phyloP scores from a whole-genome alignment of 2,113 vertebrate genomes.

The Trogon melanurus region DNA sequence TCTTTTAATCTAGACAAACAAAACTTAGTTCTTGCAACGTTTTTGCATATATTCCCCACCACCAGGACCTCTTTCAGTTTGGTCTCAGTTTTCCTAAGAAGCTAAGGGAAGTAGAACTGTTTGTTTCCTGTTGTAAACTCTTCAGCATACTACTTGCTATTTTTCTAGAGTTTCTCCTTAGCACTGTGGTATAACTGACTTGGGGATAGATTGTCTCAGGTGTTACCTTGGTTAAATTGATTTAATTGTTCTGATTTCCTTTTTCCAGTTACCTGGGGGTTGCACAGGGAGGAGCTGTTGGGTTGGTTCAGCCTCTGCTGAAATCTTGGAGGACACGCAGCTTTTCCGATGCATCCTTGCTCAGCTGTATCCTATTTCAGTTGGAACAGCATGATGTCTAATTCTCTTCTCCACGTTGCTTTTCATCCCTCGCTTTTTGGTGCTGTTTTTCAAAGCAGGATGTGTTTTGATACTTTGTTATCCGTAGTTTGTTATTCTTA shows the following conservation, averaged over 20 bases:
- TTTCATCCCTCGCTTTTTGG: neutral
- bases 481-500: neutral
- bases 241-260: neutral
- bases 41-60: neutral
- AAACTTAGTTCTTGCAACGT: neutral
- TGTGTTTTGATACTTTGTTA: neutral
- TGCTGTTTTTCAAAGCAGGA: neutral
- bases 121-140: neutral
- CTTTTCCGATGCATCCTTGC: neutral
- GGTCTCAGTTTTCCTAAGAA: neutral
- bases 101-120: neutral
- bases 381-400: neutral
- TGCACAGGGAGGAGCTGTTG: neutral
- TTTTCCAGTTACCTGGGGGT: neutral
- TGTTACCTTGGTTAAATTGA: neutral
- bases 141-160: neutral
- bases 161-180: neutral
- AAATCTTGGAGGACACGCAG: neutral
- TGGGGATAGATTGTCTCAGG: neutral
- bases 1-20: neutral
- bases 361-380: neutral
- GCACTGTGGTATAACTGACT: neutral
- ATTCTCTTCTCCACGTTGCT: neutral
- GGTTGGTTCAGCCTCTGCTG: neutral
- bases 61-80: rapidly evolving